Conservation (phyloP, 2,113 vertebrate species). For the Lepus europaeus region DNA sequence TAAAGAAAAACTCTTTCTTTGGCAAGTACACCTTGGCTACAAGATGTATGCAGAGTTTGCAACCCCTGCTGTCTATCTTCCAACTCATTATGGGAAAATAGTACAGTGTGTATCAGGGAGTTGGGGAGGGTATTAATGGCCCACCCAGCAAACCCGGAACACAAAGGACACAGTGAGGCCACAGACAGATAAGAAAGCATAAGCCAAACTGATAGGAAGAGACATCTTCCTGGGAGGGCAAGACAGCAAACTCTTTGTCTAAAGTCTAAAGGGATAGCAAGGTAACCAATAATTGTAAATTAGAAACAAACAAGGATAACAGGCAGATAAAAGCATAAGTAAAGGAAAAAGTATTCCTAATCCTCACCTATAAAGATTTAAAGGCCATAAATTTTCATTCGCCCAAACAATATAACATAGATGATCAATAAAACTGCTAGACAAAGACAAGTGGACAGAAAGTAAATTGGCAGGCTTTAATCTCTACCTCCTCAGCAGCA, state of each 20-base stretch:
- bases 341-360: neutral
- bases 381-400: neutral
- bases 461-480: neutral
- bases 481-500: neutral
- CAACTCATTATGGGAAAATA: neutral
- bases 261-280: neutral
- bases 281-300: neutral
- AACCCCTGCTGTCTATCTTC: neutral
- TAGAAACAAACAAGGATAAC: conserved; percentile 33
- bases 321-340: neutral
- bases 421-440: conserved; percentile 5
- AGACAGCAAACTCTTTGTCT: conserved; percentile 34
- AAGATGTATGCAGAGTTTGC: neutral
- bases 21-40: neutral
- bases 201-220: conserved; percentile 36
- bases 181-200: neutral
- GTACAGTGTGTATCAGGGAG: neutral
- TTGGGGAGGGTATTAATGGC: neutral
- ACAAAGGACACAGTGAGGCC: conserved; percentile 25
- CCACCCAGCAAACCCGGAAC: neutral
- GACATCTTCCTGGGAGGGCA: neutral
- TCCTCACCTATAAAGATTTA: neutral
- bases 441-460: conserved; percentile 2
- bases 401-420: neutral
- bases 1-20: neutral